Percentiles rank a stretch among this genome's conserved stretches.
These are phyloP conservation scores for Ametastegia equiseti DNA, from an alignment of 2,888 invertebrate species.

Conservation along the genomic window DNA sequence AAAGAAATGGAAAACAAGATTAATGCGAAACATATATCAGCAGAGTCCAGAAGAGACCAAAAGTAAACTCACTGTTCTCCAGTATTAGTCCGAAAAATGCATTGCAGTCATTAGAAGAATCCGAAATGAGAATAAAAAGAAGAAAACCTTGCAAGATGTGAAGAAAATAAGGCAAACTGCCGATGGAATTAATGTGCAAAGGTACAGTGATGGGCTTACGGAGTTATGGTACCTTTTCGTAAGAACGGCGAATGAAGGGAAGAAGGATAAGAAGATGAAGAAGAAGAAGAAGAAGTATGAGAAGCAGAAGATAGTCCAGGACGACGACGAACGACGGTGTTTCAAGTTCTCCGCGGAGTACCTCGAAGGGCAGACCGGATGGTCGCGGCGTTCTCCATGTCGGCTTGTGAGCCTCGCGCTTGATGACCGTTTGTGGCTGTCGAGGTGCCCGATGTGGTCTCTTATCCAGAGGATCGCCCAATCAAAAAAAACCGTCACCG, in stretches of 20 bases:
- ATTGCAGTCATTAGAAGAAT: no score
- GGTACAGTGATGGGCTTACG: background rate
- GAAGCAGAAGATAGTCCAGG: slow-evolving; percentile 20
- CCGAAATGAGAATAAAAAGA: no score
- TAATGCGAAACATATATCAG: no score
- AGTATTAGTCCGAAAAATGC: no score
- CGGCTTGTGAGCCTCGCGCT: slow-evolving; percentile 66
- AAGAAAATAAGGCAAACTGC: background rate
- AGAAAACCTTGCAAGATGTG: no score
- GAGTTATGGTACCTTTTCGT: background rate
- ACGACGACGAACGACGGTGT: background rate
- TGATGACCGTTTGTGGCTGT: slow-evolving; percentile 66
- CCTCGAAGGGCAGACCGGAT: background rate
- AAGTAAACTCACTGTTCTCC: no score
- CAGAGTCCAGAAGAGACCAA: no score
- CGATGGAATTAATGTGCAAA: background rate
- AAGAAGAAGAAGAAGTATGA: background rate
- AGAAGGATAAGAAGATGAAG: background rate
- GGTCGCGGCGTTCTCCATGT: slow-evolving; percentile 61
- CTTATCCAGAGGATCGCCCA: slow-evolving; percentile 73
- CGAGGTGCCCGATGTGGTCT: slow-evolving; percentile 71
- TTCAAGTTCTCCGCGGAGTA: slow-evolving; percentile 13
- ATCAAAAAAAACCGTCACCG: slow-evolving; percentile 72
- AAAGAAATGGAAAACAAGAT: no score
- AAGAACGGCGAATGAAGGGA: background rate